Conservation (phyloP, 2,113 vertebrate species). For the Anhinga rufa region DNA sequence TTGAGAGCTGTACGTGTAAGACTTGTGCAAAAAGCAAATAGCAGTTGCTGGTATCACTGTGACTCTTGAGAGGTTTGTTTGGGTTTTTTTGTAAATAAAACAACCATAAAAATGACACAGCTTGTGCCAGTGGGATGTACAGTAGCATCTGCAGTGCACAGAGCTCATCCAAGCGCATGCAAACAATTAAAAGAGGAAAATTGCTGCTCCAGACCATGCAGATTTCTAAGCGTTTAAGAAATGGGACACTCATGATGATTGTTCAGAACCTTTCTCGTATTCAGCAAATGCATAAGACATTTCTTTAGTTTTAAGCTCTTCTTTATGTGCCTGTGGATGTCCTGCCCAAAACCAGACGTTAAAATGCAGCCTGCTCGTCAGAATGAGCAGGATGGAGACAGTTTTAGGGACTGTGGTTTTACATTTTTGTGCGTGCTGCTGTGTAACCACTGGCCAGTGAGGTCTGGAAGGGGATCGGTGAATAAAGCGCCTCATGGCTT, state of each 20-base stretch:
- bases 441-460: background rate
- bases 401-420: background rate
- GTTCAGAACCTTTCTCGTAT: background rate
- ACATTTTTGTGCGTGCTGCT: background rate
- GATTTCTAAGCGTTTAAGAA: background rate
- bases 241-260: background rate
- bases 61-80: background rate
- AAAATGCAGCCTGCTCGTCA: background rate
- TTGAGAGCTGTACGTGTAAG: background rate
- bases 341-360: background rate
- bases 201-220: background rate
- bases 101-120: background rate
- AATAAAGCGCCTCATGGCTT: background rate
- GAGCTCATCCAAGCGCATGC: background rate
- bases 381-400: fast-evolving
- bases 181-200: background rate
- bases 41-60: background rate
- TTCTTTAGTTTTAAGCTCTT: background rate
- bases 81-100: background rate
- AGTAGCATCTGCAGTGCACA: background rate
- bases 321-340: background rate
- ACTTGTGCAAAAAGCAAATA: background rate
- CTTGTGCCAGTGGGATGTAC: background rate
- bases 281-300: background rate
- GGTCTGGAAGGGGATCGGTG: background rate